These are phyloP conservation scores for Urocyon cinereoargenteus DNA, from an alignment of 2,797 vertebrate genomes.

Conservation along the genomic window DNA sequence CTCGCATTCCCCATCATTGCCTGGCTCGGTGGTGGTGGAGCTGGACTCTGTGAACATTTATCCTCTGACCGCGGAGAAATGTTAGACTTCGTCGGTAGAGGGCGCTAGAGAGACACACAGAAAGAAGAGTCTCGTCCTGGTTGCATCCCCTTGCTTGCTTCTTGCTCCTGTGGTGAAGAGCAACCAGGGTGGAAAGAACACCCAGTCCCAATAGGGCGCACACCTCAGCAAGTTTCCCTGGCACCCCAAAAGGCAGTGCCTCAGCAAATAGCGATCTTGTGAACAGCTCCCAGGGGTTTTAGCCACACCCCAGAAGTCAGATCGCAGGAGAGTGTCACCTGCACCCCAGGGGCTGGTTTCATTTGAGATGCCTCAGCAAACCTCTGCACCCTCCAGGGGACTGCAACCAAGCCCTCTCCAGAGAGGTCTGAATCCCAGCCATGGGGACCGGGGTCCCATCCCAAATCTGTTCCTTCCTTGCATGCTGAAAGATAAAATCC, in stretches of 20 bases:
- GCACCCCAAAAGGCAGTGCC: neutral
- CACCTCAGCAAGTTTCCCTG: neutral
- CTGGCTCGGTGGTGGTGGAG: neutral
- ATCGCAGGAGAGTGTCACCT: neutral
- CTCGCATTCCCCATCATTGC: neutral
- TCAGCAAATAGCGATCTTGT: neutral
- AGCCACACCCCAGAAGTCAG: neutral
- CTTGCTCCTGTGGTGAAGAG: neutral
- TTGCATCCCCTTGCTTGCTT: rapidly evolving
- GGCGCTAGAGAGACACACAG: neutral
- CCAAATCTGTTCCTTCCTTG: neutral
- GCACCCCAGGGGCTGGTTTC: neutral
- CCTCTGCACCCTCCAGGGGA: neutral
- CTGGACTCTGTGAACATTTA: neutral
- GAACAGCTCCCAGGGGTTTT: neutral
- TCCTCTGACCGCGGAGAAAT: neutral
- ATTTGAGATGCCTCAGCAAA: neutral
- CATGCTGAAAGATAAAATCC: neutral
- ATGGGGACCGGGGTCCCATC: neutral
- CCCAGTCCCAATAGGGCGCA: too few relatives aligned
- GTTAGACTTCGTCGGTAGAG: neutral
- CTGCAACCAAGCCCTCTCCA: neutral
- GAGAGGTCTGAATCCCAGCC: neutral
- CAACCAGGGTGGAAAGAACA: neutral
- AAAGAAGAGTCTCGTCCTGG: neutral